A percentile compares a stretch with the other conserved stretches of the same genome.
Evolutionary conservation across 2,888 invertebrate genomes (phyloP).

Genomic region (Hetaerina titia): DNA sequence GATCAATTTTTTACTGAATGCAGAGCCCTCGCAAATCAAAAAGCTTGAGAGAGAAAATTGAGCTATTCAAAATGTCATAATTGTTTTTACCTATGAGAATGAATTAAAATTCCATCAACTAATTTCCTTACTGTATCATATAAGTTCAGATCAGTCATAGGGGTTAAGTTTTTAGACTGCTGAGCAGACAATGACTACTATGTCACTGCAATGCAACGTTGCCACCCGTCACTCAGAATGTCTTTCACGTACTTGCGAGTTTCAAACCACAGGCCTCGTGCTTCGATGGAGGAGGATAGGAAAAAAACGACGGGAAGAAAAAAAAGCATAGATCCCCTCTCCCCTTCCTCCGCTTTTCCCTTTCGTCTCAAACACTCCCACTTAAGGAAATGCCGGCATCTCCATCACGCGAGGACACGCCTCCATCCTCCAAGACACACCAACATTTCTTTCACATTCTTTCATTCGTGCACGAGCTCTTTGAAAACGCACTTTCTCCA

Average conservation of each 20-base stretch:
- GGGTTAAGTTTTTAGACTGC: too few relatives aligned
- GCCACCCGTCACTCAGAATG: neutral
- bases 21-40: too few relatives aligned
- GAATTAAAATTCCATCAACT: too few relatives aligned
- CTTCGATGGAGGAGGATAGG: neutral
- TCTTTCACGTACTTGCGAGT: neutral
- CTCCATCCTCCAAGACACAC: neutral
- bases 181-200: too few relatives aligned
- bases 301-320: neutral
- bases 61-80: too few relatives aligned
- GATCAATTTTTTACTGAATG: too few relatives aligned
- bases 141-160: too few relatives aligned
- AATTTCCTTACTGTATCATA: too few relatives aligned
- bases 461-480: slow-evolving; percentile 12
- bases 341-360: neutral
- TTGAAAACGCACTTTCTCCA: slow-evolving; percentile 5
- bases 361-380: slow-evolving; percentile 5
- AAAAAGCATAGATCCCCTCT: neutral
- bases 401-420: neutral
- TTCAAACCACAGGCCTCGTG: neutral
- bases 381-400: slow-evolving; percentile 15
- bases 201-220: too few relatives aligned
- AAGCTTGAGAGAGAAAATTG: too few relatives aligned
- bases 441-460: neutral
- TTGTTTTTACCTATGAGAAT: too few relatives aligned